These are phyloP conservation scores for Xenopus petersii DNA, from an alignment of 2,797 vertebrate species.

Conservation along the genomic window DNA sequence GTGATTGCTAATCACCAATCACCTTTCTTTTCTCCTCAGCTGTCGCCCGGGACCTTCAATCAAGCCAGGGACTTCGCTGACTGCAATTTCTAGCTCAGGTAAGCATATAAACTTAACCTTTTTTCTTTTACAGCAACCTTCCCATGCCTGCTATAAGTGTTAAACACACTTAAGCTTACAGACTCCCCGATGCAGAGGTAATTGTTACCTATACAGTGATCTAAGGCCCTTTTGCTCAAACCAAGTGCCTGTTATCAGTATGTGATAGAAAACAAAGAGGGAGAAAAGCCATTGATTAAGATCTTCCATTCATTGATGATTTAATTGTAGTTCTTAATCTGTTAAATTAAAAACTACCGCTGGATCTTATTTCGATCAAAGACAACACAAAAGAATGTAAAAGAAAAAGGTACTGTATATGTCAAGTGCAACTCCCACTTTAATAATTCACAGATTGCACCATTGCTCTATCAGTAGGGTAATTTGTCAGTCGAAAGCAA, in stretches of 20 bases:
- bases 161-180: too few species aligned
- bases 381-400: slow-evolving; percentile 59
- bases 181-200: slow-evolving; percentile 66
- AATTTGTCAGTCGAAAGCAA: neutral
- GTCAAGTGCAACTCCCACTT: slow-evolving; percentile 56
- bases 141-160: too few species aligned
- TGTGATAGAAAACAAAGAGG: slow-evolving; percentile 55
- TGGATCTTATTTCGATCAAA: slow-evolving; percentile 67
- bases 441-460: slow-evolving; percentile 60
- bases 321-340: slow-evolving; percentile 76
- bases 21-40: too few species aligned
- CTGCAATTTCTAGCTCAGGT: too few species aligned
- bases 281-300: slow-evolving; percentile 61
- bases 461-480: neutral
- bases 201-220: slow-evolving; percentile 63
- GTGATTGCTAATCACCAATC: too few species aligned
- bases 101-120: too few species aligned
- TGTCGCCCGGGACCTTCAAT: too few species aligned
- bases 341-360: slow-evolving; percentile 73
- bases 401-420: slow-evolving; percentile 63
- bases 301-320: slow-evolving; percentile 72
- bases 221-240: slow-evolving; percentile 22
- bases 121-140: too few species aligned
- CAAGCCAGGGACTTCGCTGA: too few species aligned
- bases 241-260: slow-evolving; percentile 63